These are phyloP conservation scores for Triplophysa tibetana DNA, from an alignment of 2,113 vertebrate species.

Conservation along the genomic window DNA sequence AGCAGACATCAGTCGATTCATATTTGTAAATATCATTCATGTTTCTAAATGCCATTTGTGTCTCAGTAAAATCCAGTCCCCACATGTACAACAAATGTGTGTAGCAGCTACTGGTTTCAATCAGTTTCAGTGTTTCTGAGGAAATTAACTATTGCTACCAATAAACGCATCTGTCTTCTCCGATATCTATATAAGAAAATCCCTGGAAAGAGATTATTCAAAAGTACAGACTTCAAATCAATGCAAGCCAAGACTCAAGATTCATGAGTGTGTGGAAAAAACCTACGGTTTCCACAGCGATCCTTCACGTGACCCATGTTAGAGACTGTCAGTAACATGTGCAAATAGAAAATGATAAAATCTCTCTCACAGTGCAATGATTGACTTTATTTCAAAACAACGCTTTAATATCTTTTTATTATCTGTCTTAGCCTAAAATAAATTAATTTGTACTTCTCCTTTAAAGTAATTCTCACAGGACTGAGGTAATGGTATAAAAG, in stretches of 20 bases:
- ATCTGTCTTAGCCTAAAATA: constrained; percentile 87
- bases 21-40: constrained; percentile 58
- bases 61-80: constrained; percentile 76
- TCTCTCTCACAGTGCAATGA: constrained; percentile 93
- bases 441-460: constrained; percentile 87
- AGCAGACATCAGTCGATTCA: constrained; percentile 62
- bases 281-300: constrained; percentile 63
- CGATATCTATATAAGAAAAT: constrained; percentile 29
- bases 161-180: constrained; percentile 47
- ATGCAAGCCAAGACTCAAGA: constrained; percentile 20
- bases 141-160: constrained; percentile 55
- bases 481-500: constrained; percentile 87
- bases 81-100: constrained; percentile 79
- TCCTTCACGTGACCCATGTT: constrained; percentile 88
- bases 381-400: constrained; percentile 79
- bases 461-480: constrained; percentile 87
- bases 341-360: constrained; percentile 90
- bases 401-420: constrained; percentile 70
- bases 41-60: constrained; percentile 74
- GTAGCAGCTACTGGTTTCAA: constrained; percentile 78
- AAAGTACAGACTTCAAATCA: constrained; percentile 32
- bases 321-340: constrained; percentile 88
- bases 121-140: constrained; percentile 88
- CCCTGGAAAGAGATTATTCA: constrained; percentile 17
- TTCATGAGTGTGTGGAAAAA: not conserved